These are phyloP conservation scores for Manduca sexta DNA, from an alignment of 1,140 invertebrate genomes.

Conservation along the genomic window DNA sequence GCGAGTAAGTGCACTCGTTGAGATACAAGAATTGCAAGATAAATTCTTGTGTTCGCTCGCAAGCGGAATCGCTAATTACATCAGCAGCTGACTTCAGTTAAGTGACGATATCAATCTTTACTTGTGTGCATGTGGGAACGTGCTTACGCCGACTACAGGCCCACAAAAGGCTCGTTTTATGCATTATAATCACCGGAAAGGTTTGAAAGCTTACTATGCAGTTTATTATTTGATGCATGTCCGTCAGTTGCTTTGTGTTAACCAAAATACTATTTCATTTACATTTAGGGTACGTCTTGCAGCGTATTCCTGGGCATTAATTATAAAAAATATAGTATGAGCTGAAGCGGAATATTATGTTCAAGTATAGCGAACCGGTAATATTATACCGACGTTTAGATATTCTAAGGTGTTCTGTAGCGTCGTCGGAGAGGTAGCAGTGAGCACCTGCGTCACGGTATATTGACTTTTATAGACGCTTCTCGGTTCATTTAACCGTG, in stretches of 20 bases:
- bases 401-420: too few species aligned
- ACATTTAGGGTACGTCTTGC: too few species aligned
- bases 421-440: too few species aligned
- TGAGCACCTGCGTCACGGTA: slow-evolving; percentile 36
- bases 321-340: too few species aligned
- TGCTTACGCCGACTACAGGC: slow-evolving; percentile 15
- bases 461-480: slow-evolving; percentile 31
- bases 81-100: slow-evolving; percentile 43
- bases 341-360: not conserved
- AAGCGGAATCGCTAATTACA: slow-evolving; percentile 34
- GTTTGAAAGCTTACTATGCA: not conserved
- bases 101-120: slow-evolving; percentile 44
- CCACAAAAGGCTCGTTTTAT: slow-evolving; percentile 18
- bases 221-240: not conserved
- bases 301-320: too few species aligned
- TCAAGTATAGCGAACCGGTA: not conserved
- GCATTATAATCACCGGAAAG: slow-evolving; percentile 13
- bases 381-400: too few species aligned
- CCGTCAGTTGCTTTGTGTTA: too few species aligned
- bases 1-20: slow-evolving; percentile 15
- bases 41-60: slow-evolving; percentile 19
- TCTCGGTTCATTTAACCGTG: slow-evolving; percentile 28
- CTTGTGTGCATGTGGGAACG: slow-evolving; percentile 21
- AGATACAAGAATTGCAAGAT: slow-evolving; percentile 24
- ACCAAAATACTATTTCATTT: too few species aligned